Percentiles rank a stretch among this genome's conserved stretches.
Evolutionary conservation across 2,888 invertebrate species (phyloP).

Genomic region (Drosophila niveifrons): DNA sequence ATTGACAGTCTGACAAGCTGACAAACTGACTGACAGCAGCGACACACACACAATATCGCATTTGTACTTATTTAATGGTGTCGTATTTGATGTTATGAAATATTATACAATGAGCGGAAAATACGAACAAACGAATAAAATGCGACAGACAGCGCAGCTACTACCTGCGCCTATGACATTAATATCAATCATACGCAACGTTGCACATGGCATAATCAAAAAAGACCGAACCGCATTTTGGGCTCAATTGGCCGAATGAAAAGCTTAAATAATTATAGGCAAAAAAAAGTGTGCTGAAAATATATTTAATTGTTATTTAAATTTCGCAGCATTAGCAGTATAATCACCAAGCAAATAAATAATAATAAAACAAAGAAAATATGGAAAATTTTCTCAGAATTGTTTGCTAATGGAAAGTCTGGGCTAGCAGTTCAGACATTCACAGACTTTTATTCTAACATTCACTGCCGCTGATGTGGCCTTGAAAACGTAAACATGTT

Average conservation of each 20-base stretch:
- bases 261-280: constrained; percentile 9
- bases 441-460: constrained; percentile 12
- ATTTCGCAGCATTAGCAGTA: constrained; percentile 3
- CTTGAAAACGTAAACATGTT: constrained; percentile 37
- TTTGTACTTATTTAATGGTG: constrained; percentile 63
- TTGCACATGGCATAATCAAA: constrained; percentile 61
- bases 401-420: constrained; percentile 44
- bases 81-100: constrained; percentile 71
- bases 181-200: constrained; percentile 79
- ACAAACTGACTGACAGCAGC: constrained; percentile 30
- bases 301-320: constrained; percentile 39
- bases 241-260: constrained; percentile 15
- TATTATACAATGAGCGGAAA: constrained; percentile 58
- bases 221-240: constrained; percentile 9
- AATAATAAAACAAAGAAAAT: background rate
- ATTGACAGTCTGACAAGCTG: constrained; percentile 54
- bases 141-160: background rate
- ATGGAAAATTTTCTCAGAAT: constrained; percentile 50
- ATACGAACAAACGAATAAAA: constrained; percentile 23
- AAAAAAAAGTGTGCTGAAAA: constrained; percentile 36
- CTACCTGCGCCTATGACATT: constrained; percentile 57
- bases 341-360: constrained; percentile 19
- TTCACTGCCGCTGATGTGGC: constrained; percentile 27
- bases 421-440: background rate
- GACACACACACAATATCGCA: constrained; percentile 27